Conservation (phyloP, 1,140 invertebrate genomes). For the Drosophila virilis region DNA sequence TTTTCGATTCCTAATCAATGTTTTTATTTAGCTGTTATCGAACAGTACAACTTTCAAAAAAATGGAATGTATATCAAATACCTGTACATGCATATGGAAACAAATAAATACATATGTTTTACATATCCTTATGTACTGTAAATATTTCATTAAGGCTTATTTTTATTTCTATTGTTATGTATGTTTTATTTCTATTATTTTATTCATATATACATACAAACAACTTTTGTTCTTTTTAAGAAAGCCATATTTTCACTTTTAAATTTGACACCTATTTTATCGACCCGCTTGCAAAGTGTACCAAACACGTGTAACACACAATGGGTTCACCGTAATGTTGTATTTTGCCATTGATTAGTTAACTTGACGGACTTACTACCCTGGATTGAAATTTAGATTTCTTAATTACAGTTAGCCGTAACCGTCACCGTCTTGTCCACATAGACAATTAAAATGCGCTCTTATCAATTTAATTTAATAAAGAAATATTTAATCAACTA, state of each 20-base stretch:
- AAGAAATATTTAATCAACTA: background rate
- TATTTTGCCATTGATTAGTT: slow-evolving; percentile 4
- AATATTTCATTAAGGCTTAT: background rate
- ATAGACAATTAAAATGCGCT: background rate
- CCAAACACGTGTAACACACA: background rate
- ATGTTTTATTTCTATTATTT: no score
- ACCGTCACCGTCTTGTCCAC: background rate
- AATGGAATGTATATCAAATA: background rate
- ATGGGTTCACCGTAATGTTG: background rate
- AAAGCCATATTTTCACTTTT: background rate
- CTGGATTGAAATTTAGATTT: background rate
- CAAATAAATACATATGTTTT: background rate
- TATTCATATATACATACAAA: no score
- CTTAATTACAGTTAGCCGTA: background rate
- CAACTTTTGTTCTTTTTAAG: background rate
- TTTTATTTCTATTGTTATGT: background rate
- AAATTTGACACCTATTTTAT: background rate
- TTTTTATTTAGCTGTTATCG: no score
- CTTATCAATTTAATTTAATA: background rate
- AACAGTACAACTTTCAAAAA: no score
- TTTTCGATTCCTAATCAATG: no score
- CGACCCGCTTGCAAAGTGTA: background rate
- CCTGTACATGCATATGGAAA: slow-evolving; percentile 7
- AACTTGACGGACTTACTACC: slow-evolving; percentile 3
- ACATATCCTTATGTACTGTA: background rate